Evolutionary conservation across 2,888 invertebrate genomes (phyloP).

Genomic region (Agonopterix heracliana): DNA sequence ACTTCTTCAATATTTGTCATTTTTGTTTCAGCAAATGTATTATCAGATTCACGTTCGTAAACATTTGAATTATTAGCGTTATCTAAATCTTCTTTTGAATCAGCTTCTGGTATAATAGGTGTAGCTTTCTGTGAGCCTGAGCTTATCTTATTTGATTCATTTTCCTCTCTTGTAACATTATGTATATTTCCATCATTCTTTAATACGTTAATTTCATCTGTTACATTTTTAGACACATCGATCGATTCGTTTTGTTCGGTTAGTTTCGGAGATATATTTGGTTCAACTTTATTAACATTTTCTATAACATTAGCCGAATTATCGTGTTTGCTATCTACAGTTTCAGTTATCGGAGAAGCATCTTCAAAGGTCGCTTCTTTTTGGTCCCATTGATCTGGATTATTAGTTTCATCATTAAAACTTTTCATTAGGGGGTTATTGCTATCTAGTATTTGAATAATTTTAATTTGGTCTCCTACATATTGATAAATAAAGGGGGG

Average conservation of each 20-base stretch:
- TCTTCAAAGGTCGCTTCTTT: slow-evolving; percentile 26
- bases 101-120: neutral
- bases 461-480: slow-evolving; percentile 61
- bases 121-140: no score
- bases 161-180: slow-evolving; percentile 8
- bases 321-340: slow-evolving; percentile 4
- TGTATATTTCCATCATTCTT: slow-evolving; percentile 13
- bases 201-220: slow-evolving; percentile 10
- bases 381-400: slow-evolving; percentile 45
- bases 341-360: slow-evolving; percentile 19
- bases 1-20: slow-evolving; percentile 15
- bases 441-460: slow-evolving; percentile 56
- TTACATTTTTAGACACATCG: neutral
- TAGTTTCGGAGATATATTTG: slow-evolving; percentile 7
- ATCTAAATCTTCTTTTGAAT: slow-evolving; percentile 5
- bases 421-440: slow-evolving; percentile 49
- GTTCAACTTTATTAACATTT: slow-evolving; percentile 9
- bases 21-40: slow-evolving; percentile 15
- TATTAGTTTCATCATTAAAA: slow-evolving; percentile 33
- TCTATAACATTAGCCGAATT: slow-evolving; percentile 1
- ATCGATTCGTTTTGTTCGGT: neutral
- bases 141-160: slow-evolving; percentile 9
- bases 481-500: slow-evolving; percentile 68
- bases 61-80: slow-evolving; percentile 10
- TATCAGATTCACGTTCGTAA: neutral